Evolutionary conservation across 2,888 invertebrate species (phyloP).

Genomic region (Muschampia plurimacula): DNA sequence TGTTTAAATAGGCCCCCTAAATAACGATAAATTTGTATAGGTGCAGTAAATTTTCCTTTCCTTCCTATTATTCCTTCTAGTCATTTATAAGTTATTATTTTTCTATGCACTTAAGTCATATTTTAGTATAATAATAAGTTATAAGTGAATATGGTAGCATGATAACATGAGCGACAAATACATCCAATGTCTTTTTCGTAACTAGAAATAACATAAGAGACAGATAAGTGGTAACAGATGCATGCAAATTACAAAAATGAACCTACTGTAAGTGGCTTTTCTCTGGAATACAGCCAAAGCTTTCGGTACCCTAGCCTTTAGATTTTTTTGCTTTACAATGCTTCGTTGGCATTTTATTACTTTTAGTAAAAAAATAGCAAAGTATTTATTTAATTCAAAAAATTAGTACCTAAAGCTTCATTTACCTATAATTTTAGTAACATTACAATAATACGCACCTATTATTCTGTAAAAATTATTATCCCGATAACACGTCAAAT

Average conservation of each 20-base stretch:
- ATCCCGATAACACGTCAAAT: conserved; percentile 66
- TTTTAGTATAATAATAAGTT: no score
- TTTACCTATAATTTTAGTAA: background rate
- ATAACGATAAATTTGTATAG: no score
- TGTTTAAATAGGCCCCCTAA: no score
- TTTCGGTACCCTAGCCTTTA: conserved; percentile 33
- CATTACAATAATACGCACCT: conserved; percentile 17
- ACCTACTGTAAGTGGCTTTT: conserved; percentile 24
- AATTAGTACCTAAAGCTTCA: no score
- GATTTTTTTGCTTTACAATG: background rate
- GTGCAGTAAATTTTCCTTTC: no score
- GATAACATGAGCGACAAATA: no score
- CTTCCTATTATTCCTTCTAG: no score
- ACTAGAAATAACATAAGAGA: conserved; percentile 25
- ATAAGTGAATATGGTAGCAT: no score
- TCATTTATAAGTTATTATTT: no score
- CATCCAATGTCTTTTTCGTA: background rate
- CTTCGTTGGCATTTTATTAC: background rate
- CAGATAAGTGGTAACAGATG: conserved; percentile 30
- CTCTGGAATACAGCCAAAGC: conserved; percentile 41
- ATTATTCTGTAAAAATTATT: conserved; percentile 78
- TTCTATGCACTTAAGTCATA: no score
- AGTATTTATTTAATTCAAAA: no score
- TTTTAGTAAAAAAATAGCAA: background rate
- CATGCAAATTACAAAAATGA: conserved; percentile 24